phyloP scores from a whole-genome alignment of 2,797 vertebrate genomes.

The Vireo griseus region DNA sequence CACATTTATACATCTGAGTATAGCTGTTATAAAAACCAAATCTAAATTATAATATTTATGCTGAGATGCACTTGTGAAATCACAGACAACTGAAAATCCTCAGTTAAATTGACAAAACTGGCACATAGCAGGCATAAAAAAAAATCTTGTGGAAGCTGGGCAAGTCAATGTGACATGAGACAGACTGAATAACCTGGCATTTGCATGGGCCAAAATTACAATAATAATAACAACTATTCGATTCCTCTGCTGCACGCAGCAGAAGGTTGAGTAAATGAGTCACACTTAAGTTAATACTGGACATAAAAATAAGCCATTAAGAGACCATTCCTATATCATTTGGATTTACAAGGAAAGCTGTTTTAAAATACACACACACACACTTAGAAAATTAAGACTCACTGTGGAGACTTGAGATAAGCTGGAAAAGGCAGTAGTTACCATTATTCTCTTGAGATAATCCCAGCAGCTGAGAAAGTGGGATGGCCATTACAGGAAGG shows the following conservation, averaged over 20 bases:
- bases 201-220: background rate
- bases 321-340: background rate
- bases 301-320: slow-evolving; percentile 31
- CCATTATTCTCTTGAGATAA: background rate
- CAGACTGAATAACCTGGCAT: background rate
- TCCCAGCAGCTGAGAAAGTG: background rate
- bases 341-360: slow-evolving; percentile 8
- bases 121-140: background rate
- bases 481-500: background rate
- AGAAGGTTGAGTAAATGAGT: slow-evolving; percentile 29
- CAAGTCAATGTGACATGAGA: background rate
- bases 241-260: background rate
- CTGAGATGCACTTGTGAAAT: background rate
- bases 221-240: background rate
- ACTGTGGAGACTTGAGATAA: background rate
- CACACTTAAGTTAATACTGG: slow-evolving; percentile 20
- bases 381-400: slow-evolving; percentile 1
- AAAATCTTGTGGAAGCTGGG: background rate
- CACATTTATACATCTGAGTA: background rate
- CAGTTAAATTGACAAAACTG: background rate
- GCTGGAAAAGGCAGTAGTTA: background rate
- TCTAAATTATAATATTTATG: background rate
- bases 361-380: background rate
- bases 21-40: background rate
- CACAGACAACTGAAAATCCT: background rate